Evolutionary conservation across 2,888 invertebrate species (phyloP).

Genomic region (Drosophila pseudotalamancana): DNA sequence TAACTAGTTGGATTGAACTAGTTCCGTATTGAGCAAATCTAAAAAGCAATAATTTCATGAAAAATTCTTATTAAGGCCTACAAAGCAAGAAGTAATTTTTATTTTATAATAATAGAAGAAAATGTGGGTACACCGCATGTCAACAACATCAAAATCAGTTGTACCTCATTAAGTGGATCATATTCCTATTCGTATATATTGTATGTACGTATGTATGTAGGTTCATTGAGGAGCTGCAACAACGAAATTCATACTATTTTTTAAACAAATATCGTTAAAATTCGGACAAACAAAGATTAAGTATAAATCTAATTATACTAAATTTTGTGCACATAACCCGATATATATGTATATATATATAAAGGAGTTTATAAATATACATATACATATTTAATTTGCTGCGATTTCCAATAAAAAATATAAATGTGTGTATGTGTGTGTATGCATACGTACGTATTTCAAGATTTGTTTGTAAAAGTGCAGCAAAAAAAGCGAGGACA

Average conservation of each 20-base stretch:
- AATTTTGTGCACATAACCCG: background rate
- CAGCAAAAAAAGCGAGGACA: conserved; percentile 3
- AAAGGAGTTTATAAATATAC: background rate
- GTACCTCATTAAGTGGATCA: background rate
- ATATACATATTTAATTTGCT: conserved; percentile 1
- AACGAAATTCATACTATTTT: conserved; percentile 7
- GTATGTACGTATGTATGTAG: conserved; percentile 1
- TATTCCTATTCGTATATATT: background rate
- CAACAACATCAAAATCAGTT: background rate
- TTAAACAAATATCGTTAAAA: background rate
- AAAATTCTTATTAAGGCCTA: conserved; percentile 13
- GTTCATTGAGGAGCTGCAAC: conserved; percentile 1
- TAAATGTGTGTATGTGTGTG: conserved; percentile 11
- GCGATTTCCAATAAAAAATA: conserved; percentile 2
- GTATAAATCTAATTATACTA: background rate
- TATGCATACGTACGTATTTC: background rate
- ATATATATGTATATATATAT: background rate
- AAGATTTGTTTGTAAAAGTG: conserved; percentile 10
- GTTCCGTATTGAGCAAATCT: conserved; percentile 14
- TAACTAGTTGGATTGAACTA: conserved; percentile 10
- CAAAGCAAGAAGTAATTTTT: no score
- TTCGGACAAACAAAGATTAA: background rate
- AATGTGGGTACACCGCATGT: background rate
- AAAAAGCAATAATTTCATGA: conserved; percentile 21
- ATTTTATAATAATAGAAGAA: background rate